Evolutionary conservation across 2,113 vertebrate species (phyloP).

Genomic region (Gasterosteus aculeatus): DNA sequence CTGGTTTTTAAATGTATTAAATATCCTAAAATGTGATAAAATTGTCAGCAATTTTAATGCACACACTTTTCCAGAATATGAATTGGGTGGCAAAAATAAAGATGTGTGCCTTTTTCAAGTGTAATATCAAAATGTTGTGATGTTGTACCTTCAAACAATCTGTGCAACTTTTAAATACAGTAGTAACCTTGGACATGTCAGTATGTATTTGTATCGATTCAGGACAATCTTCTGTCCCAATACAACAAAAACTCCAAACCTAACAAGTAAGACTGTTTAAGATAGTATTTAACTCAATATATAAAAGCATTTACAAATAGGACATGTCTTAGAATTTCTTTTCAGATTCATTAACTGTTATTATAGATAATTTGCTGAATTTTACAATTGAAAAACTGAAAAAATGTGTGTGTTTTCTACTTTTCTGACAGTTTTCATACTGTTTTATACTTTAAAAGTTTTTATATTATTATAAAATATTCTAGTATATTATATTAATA

Average conservation of each 20-base stretch:
- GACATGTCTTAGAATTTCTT: background rate
- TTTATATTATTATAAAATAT: no score
- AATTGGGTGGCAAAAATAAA: background rate
- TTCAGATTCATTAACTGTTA: background rate
- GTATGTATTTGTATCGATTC: background rate
- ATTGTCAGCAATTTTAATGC: no score
- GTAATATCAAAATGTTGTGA: background rate
- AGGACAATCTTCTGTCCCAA: background rate
- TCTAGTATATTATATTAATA: no score
- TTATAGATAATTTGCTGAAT: background rate
- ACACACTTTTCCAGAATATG: no score
- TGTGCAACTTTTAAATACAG: background rate
- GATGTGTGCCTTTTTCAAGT: background rate
- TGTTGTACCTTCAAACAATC: background rate
- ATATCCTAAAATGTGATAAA: no score
- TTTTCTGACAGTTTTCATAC: background rate
- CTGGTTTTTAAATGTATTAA: no score
- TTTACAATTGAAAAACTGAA: no score
- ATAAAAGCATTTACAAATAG: background rate
- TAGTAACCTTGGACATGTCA: background rate
- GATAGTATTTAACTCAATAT: background rate
- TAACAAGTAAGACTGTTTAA: conserved; percentile 4
- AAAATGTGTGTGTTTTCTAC: background rate
- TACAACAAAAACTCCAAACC: background rate
- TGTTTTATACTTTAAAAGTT: no score